These are phyloP conservation scores for Tetramorium bicarinatum DNA, from an alignment of 2,888 invertebrate species.

Conservation along the genomic window DNA sequence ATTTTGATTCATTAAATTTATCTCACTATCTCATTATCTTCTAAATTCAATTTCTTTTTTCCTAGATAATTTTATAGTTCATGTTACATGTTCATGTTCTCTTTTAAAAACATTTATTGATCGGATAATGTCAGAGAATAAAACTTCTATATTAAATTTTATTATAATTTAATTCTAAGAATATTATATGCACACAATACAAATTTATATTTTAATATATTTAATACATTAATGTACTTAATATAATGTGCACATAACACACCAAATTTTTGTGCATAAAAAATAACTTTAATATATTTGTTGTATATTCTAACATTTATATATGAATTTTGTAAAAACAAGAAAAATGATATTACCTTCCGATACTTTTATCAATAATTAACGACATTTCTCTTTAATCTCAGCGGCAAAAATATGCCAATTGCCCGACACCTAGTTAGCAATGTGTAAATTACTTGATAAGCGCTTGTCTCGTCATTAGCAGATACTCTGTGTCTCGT, in stretches of 20 bases:
- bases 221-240: background rate
- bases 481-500: background rate
- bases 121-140: background rate
- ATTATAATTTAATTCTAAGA: conserved; percentile 3
- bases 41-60: background rate
- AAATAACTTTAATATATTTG: background rate
- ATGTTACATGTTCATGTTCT: background rate
- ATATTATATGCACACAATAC: background rate
- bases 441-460: conserved; percentile 38
- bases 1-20: conserved; percentile 1
- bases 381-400: conserved; percentile 3
- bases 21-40: background rate
- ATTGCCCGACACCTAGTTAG: background rate
- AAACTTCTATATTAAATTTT: background rate
- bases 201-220: conserved; percentile 6
- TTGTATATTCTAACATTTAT: background rate
- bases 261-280: background rate
- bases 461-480: conserved; percentile 37
- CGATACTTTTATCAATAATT: background rate
- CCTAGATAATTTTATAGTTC: background rate
- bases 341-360: background rate
- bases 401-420: background rate
- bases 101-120: background rate
- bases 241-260: background rate
- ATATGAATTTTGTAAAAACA: background rate